Evolutionary conservation across 2,113 vertebrate species (phyloP).

Genomic region (Erythrolamprus reginae): DNA sequence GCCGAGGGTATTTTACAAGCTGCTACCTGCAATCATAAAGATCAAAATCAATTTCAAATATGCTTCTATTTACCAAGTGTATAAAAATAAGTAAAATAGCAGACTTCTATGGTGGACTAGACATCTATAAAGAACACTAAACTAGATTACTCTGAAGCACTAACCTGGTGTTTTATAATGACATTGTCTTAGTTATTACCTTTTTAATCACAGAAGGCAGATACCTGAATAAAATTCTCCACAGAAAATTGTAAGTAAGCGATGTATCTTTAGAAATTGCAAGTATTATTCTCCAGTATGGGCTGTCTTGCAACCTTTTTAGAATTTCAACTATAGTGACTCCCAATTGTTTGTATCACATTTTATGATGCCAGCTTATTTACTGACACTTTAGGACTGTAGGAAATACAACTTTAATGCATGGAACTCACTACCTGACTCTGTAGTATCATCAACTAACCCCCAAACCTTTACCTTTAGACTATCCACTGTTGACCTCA

Average conservation of each 20-base stretch:
- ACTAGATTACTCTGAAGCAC: neutral
- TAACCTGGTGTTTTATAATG: neutral
- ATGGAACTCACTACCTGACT: no score
- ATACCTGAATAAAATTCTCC: neutral
- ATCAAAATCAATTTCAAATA: constrained; percentile 7
- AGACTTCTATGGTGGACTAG: neutral
- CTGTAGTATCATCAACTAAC: no score
- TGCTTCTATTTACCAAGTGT: neutral
- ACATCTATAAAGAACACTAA: neutral
- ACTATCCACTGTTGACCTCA: no score
- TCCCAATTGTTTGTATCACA: neutral
- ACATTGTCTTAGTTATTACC: neutral
- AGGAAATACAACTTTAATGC: no score
- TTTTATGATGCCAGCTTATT: neutral
- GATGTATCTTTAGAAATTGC: neutral
- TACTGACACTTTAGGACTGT: neutral
- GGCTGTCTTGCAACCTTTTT: neutral
- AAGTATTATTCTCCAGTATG: neutral
- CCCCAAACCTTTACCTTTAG: no score
- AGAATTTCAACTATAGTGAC: neutral
- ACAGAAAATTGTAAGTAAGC: neutral
- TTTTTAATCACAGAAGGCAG: neutral
- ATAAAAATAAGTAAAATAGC: neutral
- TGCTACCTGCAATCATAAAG: constrained; percentile 66
- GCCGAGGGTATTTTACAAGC: constrained; percentile 66